A percentile compares a stretch with the other conserved stretches of the same genome.
phyloP scores from a whole-genome alignment of 2,888 invertebrate species.

The Eurytoma californica region DNA sequence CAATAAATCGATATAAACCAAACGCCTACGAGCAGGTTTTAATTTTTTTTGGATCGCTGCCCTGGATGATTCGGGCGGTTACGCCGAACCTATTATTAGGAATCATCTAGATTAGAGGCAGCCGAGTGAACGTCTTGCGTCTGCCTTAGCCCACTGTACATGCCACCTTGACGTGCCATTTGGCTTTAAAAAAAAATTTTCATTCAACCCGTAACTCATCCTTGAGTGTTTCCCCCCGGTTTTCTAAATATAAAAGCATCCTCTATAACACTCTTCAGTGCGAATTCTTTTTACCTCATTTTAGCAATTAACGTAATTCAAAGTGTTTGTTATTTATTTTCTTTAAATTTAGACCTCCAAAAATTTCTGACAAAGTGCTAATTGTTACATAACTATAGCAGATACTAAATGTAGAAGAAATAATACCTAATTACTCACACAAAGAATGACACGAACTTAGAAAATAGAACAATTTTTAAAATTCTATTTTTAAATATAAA shows the following conservation, averaged over 20 bases:
- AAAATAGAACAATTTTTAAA: too few species aligned
- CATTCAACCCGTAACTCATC: slow-evolving; percentile 25
- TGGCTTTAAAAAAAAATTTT: slow-evolving; percentile 38
- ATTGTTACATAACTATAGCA: too few species aligned
- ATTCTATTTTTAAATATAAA: too few species aligned
- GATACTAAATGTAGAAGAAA: too few species aligned
- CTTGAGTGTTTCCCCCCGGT: slow-evolving; percentile 6
- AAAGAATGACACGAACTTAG: too few species aligned
- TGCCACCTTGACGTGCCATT: slow-evolving; percentile 38
- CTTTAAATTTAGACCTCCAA: too few species aligned
- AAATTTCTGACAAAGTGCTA: too few species aligned
- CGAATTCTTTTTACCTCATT: neutral
- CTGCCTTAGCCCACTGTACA: slow-evolving; percentile 33
- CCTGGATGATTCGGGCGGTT: slow-evolving; percentile 69
- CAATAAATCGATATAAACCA: slow-evolving; percentile 45
- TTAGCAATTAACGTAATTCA: too few species aligned
- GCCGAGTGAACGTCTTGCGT: slow-evolving; percentile 53
- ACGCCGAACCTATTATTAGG: slow-evolving; percentile 71
- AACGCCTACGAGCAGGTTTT: slow-evolving; percentile 46
- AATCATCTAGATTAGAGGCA: slow-evolving; percentile 67
- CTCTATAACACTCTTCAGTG: neutral
- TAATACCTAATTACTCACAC: too few species aligned
- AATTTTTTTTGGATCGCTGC: slow-evolving; percentile 61
- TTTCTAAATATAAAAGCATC: slow-evolving; percentile 24
- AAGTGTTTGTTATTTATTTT: too few species aligned